A percentile compares a stretch with the other conserved stretches of the same genome.
These are phyloP conservation scores for Platycheirus rosarum DNA, from an alignment of 2,888 invertebrate species.

Conservation along the genomic window DNA sequence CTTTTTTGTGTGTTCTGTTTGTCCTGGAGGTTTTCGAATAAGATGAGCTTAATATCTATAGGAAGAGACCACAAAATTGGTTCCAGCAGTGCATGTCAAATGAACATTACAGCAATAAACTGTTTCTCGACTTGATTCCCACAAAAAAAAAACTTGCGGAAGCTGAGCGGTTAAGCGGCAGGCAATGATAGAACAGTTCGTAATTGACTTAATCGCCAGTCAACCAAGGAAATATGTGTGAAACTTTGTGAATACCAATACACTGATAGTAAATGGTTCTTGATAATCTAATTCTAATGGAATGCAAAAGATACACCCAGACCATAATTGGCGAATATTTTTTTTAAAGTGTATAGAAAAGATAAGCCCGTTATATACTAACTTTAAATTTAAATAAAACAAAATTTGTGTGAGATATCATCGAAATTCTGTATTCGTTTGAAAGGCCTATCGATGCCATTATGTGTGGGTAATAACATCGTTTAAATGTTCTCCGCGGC, in stretches of 20 bases:
- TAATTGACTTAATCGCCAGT: constrained; percentile 9
- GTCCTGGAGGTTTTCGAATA: not conserved
- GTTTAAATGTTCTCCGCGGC: too few relatives aligned
- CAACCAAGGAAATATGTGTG: constrained; percentile 3
- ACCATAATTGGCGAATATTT: too few relatives aligned
- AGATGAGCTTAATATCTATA: not conserved
- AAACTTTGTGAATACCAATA: not conserved
- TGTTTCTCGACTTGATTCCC: not conserved
- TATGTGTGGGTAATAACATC: too few relatives aligned
- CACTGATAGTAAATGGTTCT: too few relatives aligned
- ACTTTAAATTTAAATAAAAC: too few relatives aligned
- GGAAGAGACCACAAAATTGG: not conserved
- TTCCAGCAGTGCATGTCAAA: constrained; percentile 22
- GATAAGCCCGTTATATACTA: too few relatives aligned
- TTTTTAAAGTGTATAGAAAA: too few relatives aligned
- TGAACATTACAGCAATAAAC: constrained; percentile 1
- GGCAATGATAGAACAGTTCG: constrained; percentile 1
- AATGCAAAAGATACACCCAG: too few relatives aligned
- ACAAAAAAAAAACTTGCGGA: not conserved
- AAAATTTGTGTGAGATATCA: too few relatives aligned
- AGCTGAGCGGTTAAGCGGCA: constrained; percentile 4
- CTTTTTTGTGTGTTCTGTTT: not conserved
- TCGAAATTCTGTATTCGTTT: too few relatives aligned
- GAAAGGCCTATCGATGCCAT: too few relatives aligned
- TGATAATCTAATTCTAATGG: too few relatives aligned